phyloP scores from a whole-genome alignment of 2,888 invertebrate genomes.

The Acanthosepion lycidas region DNA sequence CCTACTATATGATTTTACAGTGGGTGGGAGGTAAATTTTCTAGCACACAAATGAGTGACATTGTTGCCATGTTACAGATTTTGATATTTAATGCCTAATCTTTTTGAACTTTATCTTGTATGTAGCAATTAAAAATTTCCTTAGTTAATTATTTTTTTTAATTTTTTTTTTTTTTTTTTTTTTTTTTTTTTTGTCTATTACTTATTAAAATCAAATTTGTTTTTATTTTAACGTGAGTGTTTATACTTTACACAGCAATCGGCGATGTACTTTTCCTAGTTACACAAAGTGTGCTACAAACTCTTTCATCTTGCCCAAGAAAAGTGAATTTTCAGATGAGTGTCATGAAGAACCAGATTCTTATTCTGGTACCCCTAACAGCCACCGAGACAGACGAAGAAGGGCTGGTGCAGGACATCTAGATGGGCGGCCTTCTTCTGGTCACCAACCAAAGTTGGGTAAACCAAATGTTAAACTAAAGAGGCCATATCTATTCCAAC shows the following conservation, averaged over 20 bases:
- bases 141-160: too few relatives aligned
- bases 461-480: conserved; percentile 47
- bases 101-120: too few relatives aligned
- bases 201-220: too few relatives aligned
- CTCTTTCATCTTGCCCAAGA: conserved; percentile 60
- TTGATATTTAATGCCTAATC: too few relatives aligned
- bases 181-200: too few relatives aligned
- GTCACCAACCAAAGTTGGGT: conserved; percentile 38
- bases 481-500: conserved; percentile 39
- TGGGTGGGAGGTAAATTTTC: too few relatives aligned
- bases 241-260: conserved; percentile 54
- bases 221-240: background rate
- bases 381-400: background rate
- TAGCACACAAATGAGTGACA: too few relatives aligned
- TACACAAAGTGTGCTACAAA: conserved; percentile 58
- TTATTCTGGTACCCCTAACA: background rate
- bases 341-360: background rate
- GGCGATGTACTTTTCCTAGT: conserved; percentile 62
- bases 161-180: too few relatives aligned
- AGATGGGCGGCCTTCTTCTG: conserved; percentile 34
- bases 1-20: too few relatives aligned
- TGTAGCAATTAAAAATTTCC: too few relatives aligned
- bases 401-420: conserved; percentile 23
- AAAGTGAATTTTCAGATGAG: background rate
- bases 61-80: too few relatives aligned